Evolutionary conservation across 2,797 vertebrate species (phyloP).

Genomic region (Artibeus lituratus): DNA sequence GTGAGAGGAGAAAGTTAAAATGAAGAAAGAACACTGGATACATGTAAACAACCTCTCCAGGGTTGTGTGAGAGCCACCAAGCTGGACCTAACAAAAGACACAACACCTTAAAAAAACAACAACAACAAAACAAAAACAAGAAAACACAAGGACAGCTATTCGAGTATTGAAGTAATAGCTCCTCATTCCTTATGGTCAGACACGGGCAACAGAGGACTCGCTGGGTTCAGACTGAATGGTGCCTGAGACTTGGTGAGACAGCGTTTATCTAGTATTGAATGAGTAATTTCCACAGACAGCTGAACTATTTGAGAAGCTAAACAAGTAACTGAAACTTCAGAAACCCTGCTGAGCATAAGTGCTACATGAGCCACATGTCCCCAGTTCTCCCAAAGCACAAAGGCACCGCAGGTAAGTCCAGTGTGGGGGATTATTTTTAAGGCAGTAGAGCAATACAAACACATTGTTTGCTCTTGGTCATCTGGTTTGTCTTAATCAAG

Average conservation of each 20-base stretch:
- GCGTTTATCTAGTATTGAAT: background rate
- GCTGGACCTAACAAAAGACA: background rate
- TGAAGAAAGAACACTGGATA: background rate
- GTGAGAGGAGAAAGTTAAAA: background rate
- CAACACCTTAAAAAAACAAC: background rate
- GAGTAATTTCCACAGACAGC: constrained; percentile 39
- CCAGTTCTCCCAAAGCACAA: background rate
- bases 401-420: constrained; percentile 55
- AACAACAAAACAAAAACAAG: background rate
- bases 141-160: background rate
- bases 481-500: constrained; percentile 83
- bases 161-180: background rate
- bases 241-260: constrained; percentile 9
- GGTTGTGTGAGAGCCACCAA: background rate
- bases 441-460: constrained; percentile 67
- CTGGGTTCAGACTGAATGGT: background rate
- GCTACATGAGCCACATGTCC: background rate
- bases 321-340: background rate
- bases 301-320: constrained; percentile 24
- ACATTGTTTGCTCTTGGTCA: constrained; percentile 74
- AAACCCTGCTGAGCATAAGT: background rate
- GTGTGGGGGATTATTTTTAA: constrained; percentile 56
- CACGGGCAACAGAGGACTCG: background rate
- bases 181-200: background rate
- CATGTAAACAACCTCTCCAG: background rate